These are phyloP conservation scores for Arnoldichthys spilopterus DNA, from an alignment of 2,797 vertebrate genomes.

Conservation along the genomic window DNA sequence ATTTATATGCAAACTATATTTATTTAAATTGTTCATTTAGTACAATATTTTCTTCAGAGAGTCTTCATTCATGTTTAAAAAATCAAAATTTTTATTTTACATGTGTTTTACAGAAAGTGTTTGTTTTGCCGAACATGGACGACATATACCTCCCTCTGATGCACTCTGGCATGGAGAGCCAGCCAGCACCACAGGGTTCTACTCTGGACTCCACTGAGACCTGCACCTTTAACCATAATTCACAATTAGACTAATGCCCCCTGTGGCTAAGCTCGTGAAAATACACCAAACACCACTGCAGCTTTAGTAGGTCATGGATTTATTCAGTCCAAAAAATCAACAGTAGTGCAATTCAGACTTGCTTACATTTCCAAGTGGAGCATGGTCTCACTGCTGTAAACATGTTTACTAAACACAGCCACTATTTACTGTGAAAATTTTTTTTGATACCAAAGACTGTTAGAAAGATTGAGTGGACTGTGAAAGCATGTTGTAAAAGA, in stretches of 20 bases:
- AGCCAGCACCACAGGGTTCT: slow-evolving; percentile 53
- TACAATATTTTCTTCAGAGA: neutral
- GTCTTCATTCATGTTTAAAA: too few species aligned
- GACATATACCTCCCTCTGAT: slow-evolving; percentile 89
- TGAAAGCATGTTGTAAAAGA: neutral
- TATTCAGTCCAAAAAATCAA: slow-evolving; percentile 13
- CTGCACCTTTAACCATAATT: slow-evolving; percentile 52
- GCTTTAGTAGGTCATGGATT: neutral
- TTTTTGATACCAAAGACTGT: slow-evolving; percentile 1
- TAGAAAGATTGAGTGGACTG: neutral
- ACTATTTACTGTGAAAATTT: neutral
- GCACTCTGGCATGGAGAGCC: slow-evolving; percentile 72
- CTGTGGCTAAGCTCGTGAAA: slow-evolving; percentile 29
- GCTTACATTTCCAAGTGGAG: slow-evolving; percentile 14
- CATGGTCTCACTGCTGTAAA: neutral
- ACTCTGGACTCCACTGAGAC: slow-evolving; percentile 67
- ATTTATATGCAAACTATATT: too few species aligned
- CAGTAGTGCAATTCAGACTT: neutral
- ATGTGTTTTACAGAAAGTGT: slow-evolving; percentile 80
- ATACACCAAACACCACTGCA: neutral
- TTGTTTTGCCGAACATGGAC: slow-evolving; percentile 93
- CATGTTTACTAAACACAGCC: neutral
- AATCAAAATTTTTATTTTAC: too few species aligned
- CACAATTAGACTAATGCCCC: slow-evolving; percentile 67
- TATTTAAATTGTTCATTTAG: neutral